phyloP scores from a whole-genome alignment of 2,113 vertebrate species.

The Anseranas semipalmata region DNA sequence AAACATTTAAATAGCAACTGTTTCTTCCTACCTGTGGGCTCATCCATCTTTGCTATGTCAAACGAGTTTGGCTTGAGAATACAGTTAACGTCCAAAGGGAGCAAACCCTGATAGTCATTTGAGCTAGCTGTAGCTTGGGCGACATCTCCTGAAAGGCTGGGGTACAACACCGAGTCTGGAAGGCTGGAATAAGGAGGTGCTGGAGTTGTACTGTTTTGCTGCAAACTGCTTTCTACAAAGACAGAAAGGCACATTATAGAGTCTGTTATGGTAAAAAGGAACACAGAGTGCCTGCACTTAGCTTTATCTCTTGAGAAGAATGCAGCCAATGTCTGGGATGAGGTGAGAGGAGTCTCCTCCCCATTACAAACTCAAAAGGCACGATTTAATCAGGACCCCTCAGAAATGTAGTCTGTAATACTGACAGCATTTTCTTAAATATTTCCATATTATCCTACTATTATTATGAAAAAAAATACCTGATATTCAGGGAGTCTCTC shows the following conservation, averaged over 20 bases:
- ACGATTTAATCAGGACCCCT: background rate
- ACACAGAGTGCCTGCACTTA: background rate
- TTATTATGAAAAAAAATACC: background rate
- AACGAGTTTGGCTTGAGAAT: slow-evolving; percentile 81
- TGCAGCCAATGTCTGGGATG: background rate
- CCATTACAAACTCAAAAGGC: background rate
- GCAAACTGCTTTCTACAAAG: slow-evolving; percentile 52
- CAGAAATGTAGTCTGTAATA: background rate
- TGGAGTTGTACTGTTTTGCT: slow-evolving; percentile 1
- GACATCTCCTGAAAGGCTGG: slow-evolving; percentile 51
- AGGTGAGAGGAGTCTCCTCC: background rate
- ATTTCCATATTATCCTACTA: background rate
- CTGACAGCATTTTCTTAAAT: background rate
- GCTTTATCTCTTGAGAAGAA: background rate
- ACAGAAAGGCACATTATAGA: background rate
- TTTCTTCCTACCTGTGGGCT: slow-evolving; percentile 75
- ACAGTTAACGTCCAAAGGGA: slow-evolving; percentile 80
- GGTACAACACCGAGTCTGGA: slow-evolving; percentile 64
- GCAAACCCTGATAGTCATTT: slow-evolving; percentile 78
- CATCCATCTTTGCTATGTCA: slow-evolving; percentile 82
- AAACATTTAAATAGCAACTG: background rate
- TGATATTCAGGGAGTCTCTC: background rate
- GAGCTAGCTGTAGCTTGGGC: slow-evolving; percentile 58
- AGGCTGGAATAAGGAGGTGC: slow-evolving; percentile 63
- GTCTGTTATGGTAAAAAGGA: background rate